Evolutionary conservation across 1,140 invertebrate genomes (phyloP), one percentile per base, ranked within the genome.

Genomic region (Drosophila melanica): DNA sequence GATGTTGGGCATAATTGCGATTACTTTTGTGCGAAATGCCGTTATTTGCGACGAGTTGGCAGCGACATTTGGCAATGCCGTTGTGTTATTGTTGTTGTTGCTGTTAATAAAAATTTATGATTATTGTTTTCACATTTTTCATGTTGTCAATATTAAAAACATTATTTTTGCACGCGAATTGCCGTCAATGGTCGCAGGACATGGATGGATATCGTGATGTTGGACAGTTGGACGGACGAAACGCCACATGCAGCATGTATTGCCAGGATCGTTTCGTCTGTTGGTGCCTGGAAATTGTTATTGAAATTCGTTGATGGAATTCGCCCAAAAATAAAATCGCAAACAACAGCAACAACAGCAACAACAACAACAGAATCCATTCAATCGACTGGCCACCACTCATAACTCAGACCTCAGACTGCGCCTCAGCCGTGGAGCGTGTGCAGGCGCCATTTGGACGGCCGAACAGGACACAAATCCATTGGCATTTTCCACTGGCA

Each of bases 91-190:
- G 16, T 23, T 47, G 8, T 44, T 51, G 45, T 47, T 82, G 48
- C 55, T 81, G 79, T 67, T 79, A 77, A 90, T 85, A 90, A 90
- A 89, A 85, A 90, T 90, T 89, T 90, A 90, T 84, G 89, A 90
- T 90, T 90, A 90, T 90, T 90, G 89, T 90, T 90, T 90, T 79
- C 89, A 79, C 89, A 90, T 90, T 90, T 90, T 71, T 90, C 89
- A 90, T 79, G 84, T 77, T 78, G 89, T 70, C 89, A 89, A 90
- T 90, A 90, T 90, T 85, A 81, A 90, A 90, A 90, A 89, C 85
- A 90, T 90, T 90, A 90, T 84, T 82, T 89, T 89, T 84, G n/a
- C 85, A 85, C 64, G 59, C 80, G 84, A 89, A 89, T 89, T 82
- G 71, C 74, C 73, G 53, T 82, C 84, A 87, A 72, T 75, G 75